Conservation (phyloP, 2,888 invertebrate genomes). For the Malacosoma neustria region DNA sequence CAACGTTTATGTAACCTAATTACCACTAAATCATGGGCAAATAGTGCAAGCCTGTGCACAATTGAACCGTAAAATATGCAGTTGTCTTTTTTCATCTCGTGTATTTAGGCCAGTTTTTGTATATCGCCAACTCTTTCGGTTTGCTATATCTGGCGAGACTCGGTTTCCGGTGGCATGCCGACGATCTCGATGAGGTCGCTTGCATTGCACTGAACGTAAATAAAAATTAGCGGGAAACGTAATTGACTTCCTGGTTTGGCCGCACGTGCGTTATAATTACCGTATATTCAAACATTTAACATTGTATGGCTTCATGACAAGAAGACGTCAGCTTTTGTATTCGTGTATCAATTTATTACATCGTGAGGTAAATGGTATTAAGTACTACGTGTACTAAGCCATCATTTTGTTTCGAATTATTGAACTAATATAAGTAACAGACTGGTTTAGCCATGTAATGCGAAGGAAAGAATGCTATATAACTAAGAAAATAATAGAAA, state of each 20-base stretch:
- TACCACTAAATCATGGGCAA: constrained; percentile 28
- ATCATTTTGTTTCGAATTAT: no score
- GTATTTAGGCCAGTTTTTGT: constrained; percentile 19
- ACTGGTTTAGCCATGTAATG: no score
- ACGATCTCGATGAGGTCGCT: constrained; percentile 22
- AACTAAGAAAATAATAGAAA: no score
- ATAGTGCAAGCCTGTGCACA: constrained; percentile 23
- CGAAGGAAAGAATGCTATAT: no score
- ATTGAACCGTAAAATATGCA: constrained; percentile 22
- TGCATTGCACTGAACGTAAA: constrained; percentile 35
- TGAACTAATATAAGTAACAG: no score
- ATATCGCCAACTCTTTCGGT: constrained; percentile 41
- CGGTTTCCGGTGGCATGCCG: constrained; percentile 57
- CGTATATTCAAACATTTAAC: no score
- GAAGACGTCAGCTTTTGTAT: neutral
- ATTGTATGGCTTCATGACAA: neutral
- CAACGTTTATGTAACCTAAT: constrained; percentile 30
- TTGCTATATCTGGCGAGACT: constrained; percentile 52
- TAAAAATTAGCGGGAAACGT: constrained; percentile 35
- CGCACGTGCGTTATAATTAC: neutral
- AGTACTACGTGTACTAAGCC: no score
- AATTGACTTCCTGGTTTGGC: constrained; percentile 20
- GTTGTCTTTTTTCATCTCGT: constrained; percentile 25
- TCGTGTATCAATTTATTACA: neutral
- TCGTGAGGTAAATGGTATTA: no score